phyloP scores from a whole-genome alignment of 2,113 vertebrate genomes.

The Epinephelus fuscoguttatus region DNA sequence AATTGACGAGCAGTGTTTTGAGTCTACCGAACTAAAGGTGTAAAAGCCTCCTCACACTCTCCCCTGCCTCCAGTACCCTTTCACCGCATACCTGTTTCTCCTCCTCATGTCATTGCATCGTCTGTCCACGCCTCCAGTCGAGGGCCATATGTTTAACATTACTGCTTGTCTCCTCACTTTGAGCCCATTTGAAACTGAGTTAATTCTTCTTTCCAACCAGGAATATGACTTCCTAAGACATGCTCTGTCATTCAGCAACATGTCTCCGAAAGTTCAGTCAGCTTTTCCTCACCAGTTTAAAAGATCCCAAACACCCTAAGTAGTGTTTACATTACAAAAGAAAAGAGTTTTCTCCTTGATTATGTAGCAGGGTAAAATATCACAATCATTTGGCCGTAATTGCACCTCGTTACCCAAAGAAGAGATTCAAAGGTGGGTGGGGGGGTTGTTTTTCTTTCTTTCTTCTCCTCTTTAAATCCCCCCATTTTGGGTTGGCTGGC shows the following conservation, averaged over 20 bases:
- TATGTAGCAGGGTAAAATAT: constrained; percentile 71
- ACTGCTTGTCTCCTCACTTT: constrained; percentile 30
- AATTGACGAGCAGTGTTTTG: too few species aligned
- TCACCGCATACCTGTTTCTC: constrained; percentile 5
- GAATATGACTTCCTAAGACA: constrained; percentile 28
- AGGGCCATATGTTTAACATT: constrained; percentile 46
- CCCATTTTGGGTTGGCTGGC: constrained; percentile 66
- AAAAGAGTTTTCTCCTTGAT: constrained; percentile 61
- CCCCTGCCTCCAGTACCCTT: not conserved
- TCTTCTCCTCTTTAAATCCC: constrained; percentile 62
- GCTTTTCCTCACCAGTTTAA: constrained; percentile 47
- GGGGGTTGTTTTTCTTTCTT: constrained; percentile 66
- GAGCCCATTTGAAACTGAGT: constrained; percentile 25
- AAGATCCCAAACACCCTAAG: constrained; percentile 62
- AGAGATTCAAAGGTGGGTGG: constrained; percentile 49
- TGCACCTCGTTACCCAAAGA: constrained; percentile 72
- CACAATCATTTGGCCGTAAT: constrained; percentile 77
- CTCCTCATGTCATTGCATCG: not conserved
- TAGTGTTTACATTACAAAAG: constrained; percentile 68
- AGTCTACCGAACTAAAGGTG: too few species aligned
- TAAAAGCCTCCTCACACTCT: not conserved
- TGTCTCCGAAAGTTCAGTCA: constrained; percentile 37
- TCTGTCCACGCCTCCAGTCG: not conserved
- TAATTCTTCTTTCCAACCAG: constrained; percentile 30
- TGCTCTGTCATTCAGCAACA: constrained; percentile 42